Base-by-base conservation (phyloP, 35 echinoderm and acorn worm genomes). In the Acanthaster planci region DNA sequence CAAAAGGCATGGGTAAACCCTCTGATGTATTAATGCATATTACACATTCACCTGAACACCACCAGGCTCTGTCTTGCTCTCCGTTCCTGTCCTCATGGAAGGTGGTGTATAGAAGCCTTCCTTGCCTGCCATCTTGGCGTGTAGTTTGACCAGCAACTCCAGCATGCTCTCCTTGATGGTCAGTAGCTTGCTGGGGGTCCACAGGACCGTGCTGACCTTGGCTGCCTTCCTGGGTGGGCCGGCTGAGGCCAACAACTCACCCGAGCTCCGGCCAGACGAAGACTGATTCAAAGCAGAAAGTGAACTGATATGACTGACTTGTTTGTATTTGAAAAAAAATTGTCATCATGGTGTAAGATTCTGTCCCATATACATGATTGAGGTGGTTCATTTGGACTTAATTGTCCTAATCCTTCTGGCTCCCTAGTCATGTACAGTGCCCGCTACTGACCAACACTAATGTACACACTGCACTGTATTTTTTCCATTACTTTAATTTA, bases 61-160 rank as follows among this genome's bases (percentile, higher is more conserved):
- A 9, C 67, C 38, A 8, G 42, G 53, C 40, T 19, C 21, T 77
- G 39, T 9, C 1, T 35, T 15, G 35, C 67, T 27, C 82, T 27
- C 39, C 39, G 37, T 27, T 31, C 44, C 36, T 12, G 51, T 57
- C 55, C 82, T 83, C 54, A 44, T 78, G 52, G 40, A 67, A 38
- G 90, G 85, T 6, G 88, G 86, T 9, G 55, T 26, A 40, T 94
- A 91, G 17, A 77, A 76, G 18, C 42, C 82, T 76, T 99, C 89
- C 23, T 91, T 91, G 0, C 55, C 79, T 1, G 81, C 88, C n/a
- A 94, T 83, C 76, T 92, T 99, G 2, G 64, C 19, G 59, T 99
- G 76, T 6, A 99, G 77, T 52, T 99, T 99, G 10, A 99, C 56
- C 55, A 99, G 88, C 10, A 99, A 78, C 26, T 80, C 87, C 38